phyloP scores from a whole-genome alignment of 2,113 vertebrate genomes.

The Tenrec ecaudatus region DNA sequence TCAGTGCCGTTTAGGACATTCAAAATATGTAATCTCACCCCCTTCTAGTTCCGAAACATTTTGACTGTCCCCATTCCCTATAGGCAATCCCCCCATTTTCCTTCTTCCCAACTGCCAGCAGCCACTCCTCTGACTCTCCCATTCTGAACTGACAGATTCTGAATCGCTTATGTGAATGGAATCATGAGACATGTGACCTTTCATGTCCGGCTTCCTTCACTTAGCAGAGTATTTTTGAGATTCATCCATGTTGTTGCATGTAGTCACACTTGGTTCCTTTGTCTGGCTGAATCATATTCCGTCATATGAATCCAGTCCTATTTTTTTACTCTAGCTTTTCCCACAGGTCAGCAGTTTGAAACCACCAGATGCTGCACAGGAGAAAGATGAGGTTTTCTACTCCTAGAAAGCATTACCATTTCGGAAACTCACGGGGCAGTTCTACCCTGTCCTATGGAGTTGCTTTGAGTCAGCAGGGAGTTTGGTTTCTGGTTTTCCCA shows the following conservation, averaged over 20 bases:
- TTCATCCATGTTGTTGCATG: neutral
- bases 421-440: too few species aligned
- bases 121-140: neutral
- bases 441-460: too few species aligned
- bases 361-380: too few species aligned
- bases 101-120: neutral
- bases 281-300: neutral
- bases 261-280: neutral
- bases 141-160: neutral
- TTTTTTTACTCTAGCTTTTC: neutral
- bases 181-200: neutral
- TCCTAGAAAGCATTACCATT: too few species aligned
- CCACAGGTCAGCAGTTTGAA: too few species aligned
- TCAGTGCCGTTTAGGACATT: neutral
- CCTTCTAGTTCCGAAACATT: neutral
- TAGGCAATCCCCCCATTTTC: neutral
- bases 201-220: neutral
- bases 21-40: neutral
- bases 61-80: neutral
- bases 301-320: neutral
- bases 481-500: neutral
- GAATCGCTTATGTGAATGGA: neutral
- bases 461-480: too few species aligned
- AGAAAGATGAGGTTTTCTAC: too few species aligned
- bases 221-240: neutral